Base-by-base conservation (phyloP, 2,888 invertebrate species). In the Pyrocoelia pectoralis region DNA sequence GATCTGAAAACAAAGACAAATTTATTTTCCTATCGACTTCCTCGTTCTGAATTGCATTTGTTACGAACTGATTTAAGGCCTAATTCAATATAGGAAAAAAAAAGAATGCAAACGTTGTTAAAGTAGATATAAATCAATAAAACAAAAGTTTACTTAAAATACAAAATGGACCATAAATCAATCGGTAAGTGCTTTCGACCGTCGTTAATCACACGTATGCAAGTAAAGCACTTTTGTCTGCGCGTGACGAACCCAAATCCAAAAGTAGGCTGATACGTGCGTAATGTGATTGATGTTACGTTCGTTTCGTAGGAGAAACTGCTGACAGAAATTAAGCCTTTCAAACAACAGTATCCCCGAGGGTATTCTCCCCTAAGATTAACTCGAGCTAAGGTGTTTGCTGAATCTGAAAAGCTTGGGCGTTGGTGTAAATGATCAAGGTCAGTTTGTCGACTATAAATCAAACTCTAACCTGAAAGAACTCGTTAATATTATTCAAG, bases 1-100 rank as follows among this genome's bases (percentile, higher is more conserved):
- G 80, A 73, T 82, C 81, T 80, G 72, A 15, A 76, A 74, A 33
- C 29, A 29, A 52, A 33, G 29, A 33, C 17, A 17, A 46, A 46
- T 46, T 46, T 46, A 46, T 46, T 46, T 46, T 46, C 46, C 5
- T 17, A 10, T 18, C 46, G 14, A n/a, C n/a, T n/a, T 41, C 14
- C 14, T 41, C 41, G 12, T 41, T 12, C 14, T 41, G 15, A 17
- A 33, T 33, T 46, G 17, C 46, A 46, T 46, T 46, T 17, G 33
- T 33, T 33, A 33, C 9, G 33, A 33, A 33, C 8, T 33, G 17
- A 46, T 46, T 46, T 43, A 43, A 8, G 41, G 13, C 4, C 24
- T 1, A 18, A 46, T 18, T 46, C 46, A 46, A 46, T 46, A 5
- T 24, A 24, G 6, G 24, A 46, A 46, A 46, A 17, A 38, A 43